These are phyloP conservation scores for Drosophila macrospina DNA, from an alignment of 2,888 invertebrate species.

Conservation along the genomic window DNA sequence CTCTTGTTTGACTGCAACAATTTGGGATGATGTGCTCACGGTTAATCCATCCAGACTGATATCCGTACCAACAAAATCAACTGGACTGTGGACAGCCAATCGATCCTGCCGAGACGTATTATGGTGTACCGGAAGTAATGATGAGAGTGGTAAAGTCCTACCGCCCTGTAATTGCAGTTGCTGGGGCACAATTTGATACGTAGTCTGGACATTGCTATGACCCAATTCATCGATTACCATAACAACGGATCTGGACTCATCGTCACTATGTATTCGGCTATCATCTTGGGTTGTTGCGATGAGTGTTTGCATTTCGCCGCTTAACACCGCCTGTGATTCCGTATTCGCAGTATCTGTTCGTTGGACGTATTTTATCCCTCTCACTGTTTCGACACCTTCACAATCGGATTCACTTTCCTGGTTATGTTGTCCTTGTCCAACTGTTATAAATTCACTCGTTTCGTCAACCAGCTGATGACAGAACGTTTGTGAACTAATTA, in stretches of 20 bases:
- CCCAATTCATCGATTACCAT: constrained; percentile 83
- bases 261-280: constrained; percentile 39
- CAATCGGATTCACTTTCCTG: constrained; percentile 41
- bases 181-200: constrained; percentile 68
- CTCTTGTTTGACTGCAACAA: constrained; percentile 80
- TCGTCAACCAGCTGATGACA: constrained; percentile 85
- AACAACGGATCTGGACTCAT: constrained; percentile 76
- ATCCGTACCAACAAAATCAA: constrained; percentile 76
- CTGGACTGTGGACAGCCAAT: constrained; percentile 58
- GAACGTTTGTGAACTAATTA: constrained; percentile 87
- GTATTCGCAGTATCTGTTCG: neutral
- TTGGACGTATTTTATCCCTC: constrained; percentile 25
- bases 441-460: constrained; percentile 79
- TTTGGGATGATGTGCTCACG: constrained; percentile 65
- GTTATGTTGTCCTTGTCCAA: constrained; percentile 13
- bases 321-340: constrained; percentile 75
- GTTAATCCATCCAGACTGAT: constrained; percentile 78
- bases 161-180: constrained; percentile 53
- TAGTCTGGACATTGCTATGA: constrained; percentile 59
- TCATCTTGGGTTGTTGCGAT: constrained; percentile 34
- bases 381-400: constrained; percentile 12
- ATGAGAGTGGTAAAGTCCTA: constrained; percentile 47
- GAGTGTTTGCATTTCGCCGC: constrained; percentile 41
- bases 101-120: constrained; percentile 44
- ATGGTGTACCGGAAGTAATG: constrained; percentile 55